Base-by-base conservation (phyloP, 2,888 invertebrate species). In the Stramonita haemastoma region DNA sequence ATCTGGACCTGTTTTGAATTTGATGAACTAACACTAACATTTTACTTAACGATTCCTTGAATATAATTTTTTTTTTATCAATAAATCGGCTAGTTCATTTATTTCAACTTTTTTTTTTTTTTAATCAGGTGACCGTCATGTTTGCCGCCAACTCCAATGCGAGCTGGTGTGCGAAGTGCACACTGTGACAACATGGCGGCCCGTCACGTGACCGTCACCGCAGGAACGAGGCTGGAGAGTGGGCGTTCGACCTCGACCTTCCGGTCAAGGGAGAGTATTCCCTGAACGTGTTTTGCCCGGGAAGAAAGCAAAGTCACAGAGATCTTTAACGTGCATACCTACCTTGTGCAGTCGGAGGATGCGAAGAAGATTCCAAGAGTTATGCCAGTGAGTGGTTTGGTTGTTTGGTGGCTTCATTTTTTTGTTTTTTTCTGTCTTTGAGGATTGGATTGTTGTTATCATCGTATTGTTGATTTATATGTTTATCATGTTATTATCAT, bases 261-360 rank as follows among this genome's bases (percentile, higher is more conserved):
- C 94, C 94, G 0, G 92, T 92, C 6, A 90, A 91, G 29, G 95
- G 95, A 0, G 95, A 95, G 91, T 95, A 95, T 90, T 94, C 95
- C 11, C 90, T 95, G 60, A 95, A 95, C 90, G 92, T 95, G 56
- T 95, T 94, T n/a, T 91, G 94, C 94, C 22, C 92, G 92, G 87
- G 90, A 92, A 86, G 94, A 93, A 87, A 92, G 91, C 85, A 92
- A 92, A 26, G 91, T 92, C 6, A 90, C 92, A 57, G 91, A 91
- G 84, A 93, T 95, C 34, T 93, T 94, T 90, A 94, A 93, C 87
- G 94, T 94, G 2, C 94, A 95, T 88, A 92, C 93, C 4, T 94
- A 94, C 90, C 92, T 94, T 22, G 92, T 95, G 17, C 90, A 93
- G 87, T 95, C 94, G 0, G 92, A 92, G 95, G 94, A 5, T 46